These are phyloP conservation scores for Maniola hyperantus DNA, from an alignment of 2,888 invertebrate genomes.

Conservation along the genomic window DNA sequence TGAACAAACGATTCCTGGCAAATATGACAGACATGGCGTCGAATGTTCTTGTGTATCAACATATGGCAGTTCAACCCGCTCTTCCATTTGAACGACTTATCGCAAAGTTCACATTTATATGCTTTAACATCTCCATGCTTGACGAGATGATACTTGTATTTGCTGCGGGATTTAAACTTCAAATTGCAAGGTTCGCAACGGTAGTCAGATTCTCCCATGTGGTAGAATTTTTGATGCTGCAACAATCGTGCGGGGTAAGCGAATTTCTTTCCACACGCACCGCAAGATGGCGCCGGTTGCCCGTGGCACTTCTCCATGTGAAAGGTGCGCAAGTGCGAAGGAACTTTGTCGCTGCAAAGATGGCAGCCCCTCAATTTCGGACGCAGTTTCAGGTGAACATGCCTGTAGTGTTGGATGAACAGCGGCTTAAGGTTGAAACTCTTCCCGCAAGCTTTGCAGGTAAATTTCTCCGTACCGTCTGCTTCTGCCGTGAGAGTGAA, in stretches of 20 bases:
- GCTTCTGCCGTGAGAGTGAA: slow-evolving; percentile 32
- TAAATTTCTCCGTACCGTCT: slow-evolving; percentile 38
- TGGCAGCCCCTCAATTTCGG: slow-evolving; percentile 53
- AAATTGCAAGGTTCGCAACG: slow-evolving; percentile 23
- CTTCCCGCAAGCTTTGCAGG: slow-evolving; percentile 50
- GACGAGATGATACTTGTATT: neutral
- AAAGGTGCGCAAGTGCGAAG: slow-evolving; percentile 47
- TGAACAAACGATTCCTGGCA: neutral
- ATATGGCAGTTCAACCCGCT: neutral
- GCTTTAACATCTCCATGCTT: neutral
- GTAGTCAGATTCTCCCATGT: slow-evolving; percentile 53
- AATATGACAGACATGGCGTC: neutral
- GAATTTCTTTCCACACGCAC: slow-evolving; percentile 58
- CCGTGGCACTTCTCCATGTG: slow-evolving; percentile 54
- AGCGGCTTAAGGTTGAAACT: slow-evolving; percentile 49
- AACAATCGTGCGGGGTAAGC: slow-evolving; percentile 48
- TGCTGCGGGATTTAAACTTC: slow-evolving; percentile 39
- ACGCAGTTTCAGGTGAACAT: slow-evolving; percentile 55
- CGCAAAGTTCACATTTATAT: neutral
- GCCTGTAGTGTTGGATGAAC: slow-evolving; percentile 56
- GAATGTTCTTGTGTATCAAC: neutral
- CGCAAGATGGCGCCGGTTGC: slow-evolving; percentile 50
- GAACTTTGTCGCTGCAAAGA: slow-evolving; percentile 51
- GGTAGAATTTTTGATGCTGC: slow-evolving; percentile 50
- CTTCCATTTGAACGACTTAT: neutral